Percentiles rank a stretch among this genome's conserved stretches.
These are phyloP conservation scores for Pardosa pseudoannulata DNA, from an alignment of 2,888 invertebrate species.

Conservation along the genomic window DNA sequence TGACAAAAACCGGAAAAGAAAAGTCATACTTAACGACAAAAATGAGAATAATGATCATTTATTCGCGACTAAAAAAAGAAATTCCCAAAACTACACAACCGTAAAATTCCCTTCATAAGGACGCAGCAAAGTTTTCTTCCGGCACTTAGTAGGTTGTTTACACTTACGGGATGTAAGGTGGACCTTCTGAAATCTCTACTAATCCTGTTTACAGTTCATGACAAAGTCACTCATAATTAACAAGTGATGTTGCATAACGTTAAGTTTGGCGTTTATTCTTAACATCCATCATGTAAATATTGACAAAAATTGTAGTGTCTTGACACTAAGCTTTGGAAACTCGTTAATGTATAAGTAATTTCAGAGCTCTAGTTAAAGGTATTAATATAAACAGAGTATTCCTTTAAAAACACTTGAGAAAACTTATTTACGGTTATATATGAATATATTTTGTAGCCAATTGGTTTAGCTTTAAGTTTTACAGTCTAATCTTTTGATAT, in stretches of 20 bases:
- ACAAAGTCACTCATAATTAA: not conserved
- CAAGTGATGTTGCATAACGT: not conserved
- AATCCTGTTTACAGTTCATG: not conserved
- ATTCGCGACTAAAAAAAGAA: slow-evolving; percentile 5
- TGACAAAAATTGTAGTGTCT: too few relatives aligned
- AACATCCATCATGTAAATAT: not conserved
- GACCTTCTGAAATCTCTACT: not conserved
- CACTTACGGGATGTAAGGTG: not conserved
- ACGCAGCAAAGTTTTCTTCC: slow-evolving; percentile 6
- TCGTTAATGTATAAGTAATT: too few relatives aligned
- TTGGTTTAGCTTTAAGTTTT: too few relatives aligned
- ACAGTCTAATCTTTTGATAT: too few relatives aligned
- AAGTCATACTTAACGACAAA: slow-evolving; percentile 8
- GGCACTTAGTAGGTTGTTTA: slow-evolving; percentile 5
- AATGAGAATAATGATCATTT: slow-evolving; percentile 22
- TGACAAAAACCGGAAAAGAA: slow-evolving; percentile 16
- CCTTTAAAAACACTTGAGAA: too few relatives aligned
- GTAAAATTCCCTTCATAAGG: slow-evolving; percentile 13
- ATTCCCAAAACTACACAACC: slow-evolving; percentile 17
- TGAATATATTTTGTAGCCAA: too few relatives aligned
- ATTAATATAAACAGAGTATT: too few relatives aligned
- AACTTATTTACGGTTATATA: too few relatives aligned
- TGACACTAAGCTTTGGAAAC: too few relatives aligned
- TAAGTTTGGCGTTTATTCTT: not conserved
- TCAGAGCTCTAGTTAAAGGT: too few relatives aligned